These are phyloP conservation scores for Chrysodeixis includens DNA, from an alignment of 2,888 invertebrate genomes.

Conservation along the genomic window DNA sequence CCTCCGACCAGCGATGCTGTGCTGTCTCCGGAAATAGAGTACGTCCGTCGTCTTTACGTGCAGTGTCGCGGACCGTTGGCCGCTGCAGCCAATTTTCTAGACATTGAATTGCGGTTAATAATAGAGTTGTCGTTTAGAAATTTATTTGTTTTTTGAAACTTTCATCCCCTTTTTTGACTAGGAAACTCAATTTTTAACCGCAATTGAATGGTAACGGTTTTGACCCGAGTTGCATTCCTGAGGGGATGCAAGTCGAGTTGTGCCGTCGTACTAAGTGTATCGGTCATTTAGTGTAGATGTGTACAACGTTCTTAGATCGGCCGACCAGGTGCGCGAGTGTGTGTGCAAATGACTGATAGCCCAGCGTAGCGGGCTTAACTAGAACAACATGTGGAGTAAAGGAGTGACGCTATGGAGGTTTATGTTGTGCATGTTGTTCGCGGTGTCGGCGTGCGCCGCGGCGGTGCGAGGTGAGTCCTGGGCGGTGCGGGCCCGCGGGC, in stretches of 20 bases:
- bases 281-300: conserved; percentile 81
- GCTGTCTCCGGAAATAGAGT: conserved; percentile 90
- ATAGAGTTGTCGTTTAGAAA: conserved; percentile 67
- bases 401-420: conserved; percentile 87
- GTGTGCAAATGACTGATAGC: conserved; percentile 88
- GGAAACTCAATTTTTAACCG: conserved; percentile 48
- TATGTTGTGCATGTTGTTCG: conserved; percentile 85
- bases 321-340: conserved; percentile 87
- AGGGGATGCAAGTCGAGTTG: conserved; percentile 75
- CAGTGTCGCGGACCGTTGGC: conserved; percentile 75
- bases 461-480: conserved; percentile 84
- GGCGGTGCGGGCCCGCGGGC: conserved; percentile 26
- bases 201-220: conserved; percentile 74
- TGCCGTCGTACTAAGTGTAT: conserved; percentile 60
- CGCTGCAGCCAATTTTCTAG: conserved; percentile 70
- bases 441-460: conserved; percentile 81
- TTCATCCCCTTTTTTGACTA: conserved; percentile 30
- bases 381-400: conserved; percentile 87
- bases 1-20: conserved; percentile 90
- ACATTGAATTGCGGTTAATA: conserved; percentile 82
- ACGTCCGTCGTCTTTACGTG: conserved; percentile 77
- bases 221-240: conserved; percentile 79
- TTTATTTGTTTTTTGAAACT: conserved; percentile 49
- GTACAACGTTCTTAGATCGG: conserved; percentile 80
- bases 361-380: conserved; percentile 83